phyloP scores from a whole-genome alignment of 1,140 invertebrate genomes.

The Akabosia matsudoensis region DNA sequence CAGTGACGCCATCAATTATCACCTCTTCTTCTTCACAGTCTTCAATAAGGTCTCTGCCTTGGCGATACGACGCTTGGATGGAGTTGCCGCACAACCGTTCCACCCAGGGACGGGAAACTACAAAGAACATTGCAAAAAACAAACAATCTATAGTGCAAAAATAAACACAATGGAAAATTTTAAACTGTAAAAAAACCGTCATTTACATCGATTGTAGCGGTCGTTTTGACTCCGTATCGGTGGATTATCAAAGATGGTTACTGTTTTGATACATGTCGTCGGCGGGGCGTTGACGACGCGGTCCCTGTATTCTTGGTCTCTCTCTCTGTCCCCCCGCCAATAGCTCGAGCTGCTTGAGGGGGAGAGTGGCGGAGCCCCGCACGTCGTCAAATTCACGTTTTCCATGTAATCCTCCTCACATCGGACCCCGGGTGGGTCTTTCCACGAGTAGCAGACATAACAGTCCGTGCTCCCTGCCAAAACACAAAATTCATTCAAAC shows the following conservation, averaged over 20 bases:
- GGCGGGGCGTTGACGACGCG: neutral
- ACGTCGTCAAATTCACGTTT: conserved; percentile 9
- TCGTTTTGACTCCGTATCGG: neutral
- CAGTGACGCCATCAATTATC: neutral
- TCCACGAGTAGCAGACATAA: neutral
- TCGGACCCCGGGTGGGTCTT: neutral
- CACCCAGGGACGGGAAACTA: conserved; percentile 12
- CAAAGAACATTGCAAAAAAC: too few species aligned
- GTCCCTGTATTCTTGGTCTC: neutral
- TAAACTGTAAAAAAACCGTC: neutral
- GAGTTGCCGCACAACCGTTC: neutral
- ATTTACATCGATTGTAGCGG: neutral
- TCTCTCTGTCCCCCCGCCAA: neutral
- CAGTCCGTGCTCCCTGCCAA: conserved; percentile 1
- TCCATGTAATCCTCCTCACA: conserved; percentile 12
- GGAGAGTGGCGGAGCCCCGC: neutral
- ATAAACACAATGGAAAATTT: too few species aligned
- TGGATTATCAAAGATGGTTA: neutral
- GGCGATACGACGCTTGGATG: neutral
- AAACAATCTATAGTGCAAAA: too few species aligned
- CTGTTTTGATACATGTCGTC: neutral
- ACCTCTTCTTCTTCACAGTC: neutral
- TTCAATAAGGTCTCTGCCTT: neutral
- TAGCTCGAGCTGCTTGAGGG: neutral
- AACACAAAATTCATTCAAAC: neutral